These are phyloP conservation scores for Teleogryllus oceanicus DNA, from an alignment of 2,888 invertebrate genomes.

Conservation along the genomic window DNA sequence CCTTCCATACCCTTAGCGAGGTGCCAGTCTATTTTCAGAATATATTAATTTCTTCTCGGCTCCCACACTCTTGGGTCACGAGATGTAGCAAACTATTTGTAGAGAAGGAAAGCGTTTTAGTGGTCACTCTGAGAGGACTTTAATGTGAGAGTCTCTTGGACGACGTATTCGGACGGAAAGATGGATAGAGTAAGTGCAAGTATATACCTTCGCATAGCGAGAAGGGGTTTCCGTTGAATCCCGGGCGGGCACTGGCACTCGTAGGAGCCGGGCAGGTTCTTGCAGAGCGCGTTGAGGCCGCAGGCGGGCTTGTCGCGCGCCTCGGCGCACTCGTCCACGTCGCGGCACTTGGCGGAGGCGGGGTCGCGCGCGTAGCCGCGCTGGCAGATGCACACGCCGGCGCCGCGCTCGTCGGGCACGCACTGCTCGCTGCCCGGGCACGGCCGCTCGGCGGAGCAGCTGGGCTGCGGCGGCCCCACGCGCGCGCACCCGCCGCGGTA, in stretches of 20 bases:
- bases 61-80: no score
- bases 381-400: constrained; percentile 83
- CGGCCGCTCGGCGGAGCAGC: constrained; percentile 71
- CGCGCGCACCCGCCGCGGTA: constrained; percentile 72
- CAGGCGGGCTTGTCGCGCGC: constrained; percentile 73
- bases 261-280: constrained; percentile 88
- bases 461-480: constrained; percentile 57
- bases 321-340: constrained; percentile 80
- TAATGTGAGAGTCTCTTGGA: no score
- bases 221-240: constrained; percentile 87
- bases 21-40: no score
- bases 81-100: no score
- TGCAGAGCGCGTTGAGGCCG: constrained; percentile 84
- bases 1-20: no score
- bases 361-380: constrained; percentile 79
- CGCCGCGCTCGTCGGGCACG: constrained; percentile 69
- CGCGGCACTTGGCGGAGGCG: constrained; percentile 72
- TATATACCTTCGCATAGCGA: constrained; percentile 73
- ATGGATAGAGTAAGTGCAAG: constrained; percentile 27
- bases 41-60: no score
- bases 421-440: constrained; percentile 85
- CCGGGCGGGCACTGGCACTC: constrained; percentile 87
- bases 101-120: no score
- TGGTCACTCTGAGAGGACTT: no score
- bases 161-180: no score